phyloP scores from a whole-genome alignment of 2,888 invertebrate species.

The Gastracanthus pulcherrimus region DNA sequence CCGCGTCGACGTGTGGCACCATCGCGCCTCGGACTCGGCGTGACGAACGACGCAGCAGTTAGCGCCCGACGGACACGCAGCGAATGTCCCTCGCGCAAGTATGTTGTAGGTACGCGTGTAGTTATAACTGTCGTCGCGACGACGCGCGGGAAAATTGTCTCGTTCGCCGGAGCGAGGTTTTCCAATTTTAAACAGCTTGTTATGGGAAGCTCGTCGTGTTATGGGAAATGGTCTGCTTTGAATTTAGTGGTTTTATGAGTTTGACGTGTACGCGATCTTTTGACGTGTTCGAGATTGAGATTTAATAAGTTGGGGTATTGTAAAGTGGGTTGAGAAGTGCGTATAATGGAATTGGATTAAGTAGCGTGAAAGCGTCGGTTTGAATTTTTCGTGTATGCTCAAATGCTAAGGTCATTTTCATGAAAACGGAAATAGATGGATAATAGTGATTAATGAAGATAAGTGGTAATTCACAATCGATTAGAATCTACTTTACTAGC shows the following conservation, averaged over 20 bases:
- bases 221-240: background rate
- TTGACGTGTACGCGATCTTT: background rate
- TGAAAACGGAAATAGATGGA: background rate
- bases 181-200: background rate
- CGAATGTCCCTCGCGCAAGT: background rate
- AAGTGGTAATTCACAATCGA: too few relatives aligned
- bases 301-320: too few relatives aligned
- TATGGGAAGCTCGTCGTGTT: background rate
- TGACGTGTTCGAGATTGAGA: too few relatives aligned
- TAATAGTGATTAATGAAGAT: background rate
- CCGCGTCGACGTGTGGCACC: conserved; percentile 45
- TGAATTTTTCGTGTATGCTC: too few relatives aligned
- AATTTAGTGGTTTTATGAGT: background rate
- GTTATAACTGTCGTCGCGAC: background rate
- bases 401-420: too few relatives aligned
- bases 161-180: background rate
- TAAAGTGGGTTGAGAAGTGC: too few relatives aligned
- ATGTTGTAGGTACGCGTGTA: background rate
- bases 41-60: conserved; percentile 28
- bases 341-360: too few relatives aligned
- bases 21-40: conserved; percentile 19
- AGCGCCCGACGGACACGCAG: conserved; percentile 12
- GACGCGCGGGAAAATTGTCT: conserved; percentile 20
- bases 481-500: too few relatives aligned
- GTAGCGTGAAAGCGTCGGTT: too few relatives aligned